Evolutionary conservation across 1,140 invertebrate species (phyloP).

Genomic region (Chymomyza costata): DNA sequence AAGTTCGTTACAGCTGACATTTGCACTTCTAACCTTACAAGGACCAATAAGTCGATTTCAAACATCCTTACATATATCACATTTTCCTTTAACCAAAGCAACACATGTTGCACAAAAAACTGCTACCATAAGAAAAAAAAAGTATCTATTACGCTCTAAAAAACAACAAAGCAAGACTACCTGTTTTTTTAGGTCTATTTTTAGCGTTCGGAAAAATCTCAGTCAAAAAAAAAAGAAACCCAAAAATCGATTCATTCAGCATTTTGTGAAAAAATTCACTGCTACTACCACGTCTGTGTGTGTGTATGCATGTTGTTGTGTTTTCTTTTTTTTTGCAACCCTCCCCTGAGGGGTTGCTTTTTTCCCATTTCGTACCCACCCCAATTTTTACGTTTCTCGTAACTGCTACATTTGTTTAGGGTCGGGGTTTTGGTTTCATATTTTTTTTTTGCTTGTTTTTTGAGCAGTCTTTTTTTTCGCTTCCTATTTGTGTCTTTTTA

Average conservation of each 20-base stretch:
- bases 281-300: slow-evolving; percentile 13
- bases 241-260: slow-evolving; percentile 47
- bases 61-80: slow-evolving; percentile 9
- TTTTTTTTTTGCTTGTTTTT: slow-evolving; percentile 31
- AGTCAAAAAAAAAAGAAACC: slow-evolving; percentile 5
- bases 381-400: too few relatives aligned
- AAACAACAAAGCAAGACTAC: slow-evolving; percentile 33
- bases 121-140: too few relatives aligned
- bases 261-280: slow-evolving; percentile 38
- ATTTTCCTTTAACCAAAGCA: slow-evolving; percentile 19
- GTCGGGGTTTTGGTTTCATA: slow-evolving; percentile 18
- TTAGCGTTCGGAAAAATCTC: too few relatives aligned
- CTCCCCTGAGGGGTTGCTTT: slow-evolving; percentile 51
- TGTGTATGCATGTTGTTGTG: not conserved
- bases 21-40: slow-evolving; percentile 48
- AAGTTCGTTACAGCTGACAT: slow-evolving; percentile 46
- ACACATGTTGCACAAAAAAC: slow-evolving; percentile 51
- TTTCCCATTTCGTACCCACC: slow-evolving; percentile 46
- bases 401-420: slow-evolving; percentile 1
- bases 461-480: slow-evolving; percentile 19
- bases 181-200: too few relatives aligned
- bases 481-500: slow-evolving; percentile 55
- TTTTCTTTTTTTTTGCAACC: slow-evolving; percentile 46
- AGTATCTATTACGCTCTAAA: slow-evolving; percentile 62
- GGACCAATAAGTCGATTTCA: slow-evolving; percentile 63